phyloP scores from a whole-genome alignment of 2,113 vertebrate genomes.

The Anhinga rufa region DNA sequence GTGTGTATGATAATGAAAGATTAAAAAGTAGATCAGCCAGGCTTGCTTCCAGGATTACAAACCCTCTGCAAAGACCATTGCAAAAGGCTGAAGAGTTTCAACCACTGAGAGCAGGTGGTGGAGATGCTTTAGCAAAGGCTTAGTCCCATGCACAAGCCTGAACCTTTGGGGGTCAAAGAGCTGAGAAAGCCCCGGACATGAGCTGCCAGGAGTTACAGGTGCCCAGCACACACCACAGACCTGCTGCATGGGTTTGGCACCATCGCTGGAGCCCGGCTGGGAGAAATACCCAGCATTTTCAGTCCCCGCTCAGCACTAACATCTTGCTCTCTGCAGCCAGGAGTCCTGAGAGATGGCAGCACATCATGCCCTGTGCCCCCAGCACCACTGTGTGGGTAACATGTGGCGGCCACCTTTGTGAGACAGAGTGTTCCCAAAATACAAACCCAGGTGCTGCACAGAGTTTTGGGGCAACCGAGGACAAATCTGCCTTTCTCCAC shows the following conservation, averaged over 20 bases:
- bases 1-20: background rate
- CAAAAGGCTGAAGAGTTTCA: background rate
- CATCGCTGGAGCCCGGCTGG: fast-evolving
- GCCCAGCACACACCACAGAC: background rate
- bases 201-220: background rate
- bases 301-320: background rate
- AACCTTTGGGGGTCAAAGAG: background rate
- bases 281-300: background rate
- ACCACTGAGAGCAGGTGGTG: background rate
- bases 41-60: background rate
- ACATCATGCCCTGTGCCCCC: background rate
- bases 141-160: background rate
- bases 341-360: background rate
- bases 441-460: background rate
- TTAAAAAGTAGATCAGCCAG: background rate
- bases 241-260: background rate
- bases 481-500: too few relatives aligned
- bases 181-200: background rate
- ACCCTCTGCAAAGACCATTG: background rate
- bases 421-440: background rate
- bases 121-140: background rate
- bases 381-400: background rate
- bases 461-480: background rate
- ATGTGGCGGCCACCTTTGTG: background rate
- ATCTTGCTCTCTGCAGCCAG: background rate